Percentiles rank a stretch among this genome's conserved stretches.
phyloP scores from a whole-genome alignment of 2,797 vertebrate species.

The Hirundo rustica region DNA sequence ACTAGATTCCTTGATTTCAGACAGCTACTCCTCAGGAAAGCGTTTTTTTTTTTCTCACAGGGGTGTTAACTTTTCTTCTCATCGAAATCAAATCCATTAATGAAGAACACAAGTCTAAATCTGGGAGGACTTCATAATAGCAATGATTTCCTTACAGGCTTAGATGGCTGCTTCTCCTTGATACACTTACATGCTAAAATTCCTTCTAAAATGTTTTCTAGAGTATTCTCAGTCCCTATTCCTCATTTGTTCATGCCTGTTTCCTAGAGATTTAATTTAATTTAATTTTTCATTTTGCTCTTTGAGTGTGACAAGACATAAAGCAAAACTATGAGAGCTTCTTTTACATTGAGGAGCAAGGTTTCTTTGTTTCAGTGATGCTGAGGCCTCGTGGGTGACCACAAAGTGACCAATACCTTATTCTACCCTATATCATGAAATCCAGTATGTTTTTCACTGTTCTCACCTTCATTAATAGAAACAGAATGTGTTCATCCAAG shows the following conservation, averaged over 20 bases:
- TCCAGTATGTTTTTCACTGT: background rate
- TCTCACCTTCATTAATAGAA: background rate
- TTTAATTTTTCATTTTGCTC: background rate
- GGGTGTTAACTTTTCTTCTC: background rate
- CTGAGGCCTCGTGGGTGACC: fast-evolving
- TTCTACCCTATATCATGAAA: background rate
- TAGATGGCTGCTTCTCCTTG: background rate
- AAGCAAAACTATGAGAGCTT: background rate
- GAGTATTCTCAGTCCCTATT: background rate
- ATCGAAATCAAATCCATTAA: background rate
- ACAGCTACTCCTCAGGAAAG: background rate
- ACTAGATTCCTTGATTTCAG: background rate
- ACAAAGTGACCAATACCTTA: background rate
- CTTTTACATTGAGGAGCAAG: background rate
- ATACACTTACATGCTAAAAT: background rate
- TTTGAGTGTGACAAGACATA: background rate
- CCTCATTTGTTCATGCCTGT: background rate
- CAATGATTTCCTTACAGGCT: background rate
- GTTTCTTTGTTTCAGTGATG: background rate
- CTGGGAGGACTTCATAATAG: background rate
- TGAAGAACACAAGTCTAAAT: background rate
- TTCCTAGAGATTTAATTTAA: background rate
- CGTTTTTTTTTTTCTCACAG: background rate
- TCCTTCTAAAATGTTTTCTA: background rate
- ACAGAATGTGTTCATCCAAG: background rate